These are phyloP conservation scores for Mycteria americana DNA, from an alignment of 2,797 vertebrate genomes.

Conservation along the genomic window DNA sequence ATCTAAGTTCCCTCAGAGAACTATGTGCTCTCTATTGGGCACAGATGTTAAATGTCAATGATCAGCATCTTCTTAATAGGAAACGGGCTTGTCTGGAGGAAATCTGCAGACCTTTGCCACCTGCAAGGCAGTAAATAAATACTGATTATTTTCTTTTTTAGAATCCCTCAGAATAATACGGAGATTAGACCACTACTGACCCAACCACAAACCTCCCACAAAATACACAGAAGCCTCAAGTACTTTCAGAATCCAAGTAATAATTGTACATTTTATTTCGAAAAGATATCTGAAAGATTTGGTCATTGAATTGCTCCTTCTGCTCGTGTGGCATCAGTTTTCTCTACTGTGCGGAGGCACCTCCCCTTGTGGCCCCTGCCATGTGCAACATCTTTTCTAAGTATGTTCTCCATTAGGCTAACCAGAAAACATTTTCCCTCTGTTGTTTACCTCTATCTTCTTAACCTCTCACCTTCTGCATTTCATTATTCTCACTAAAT, in stretches of 20 bases:
- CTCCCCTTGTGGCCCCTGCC: background rate
- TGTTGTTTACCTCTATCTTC: background rate
- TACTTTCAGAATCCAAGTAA: background rate
- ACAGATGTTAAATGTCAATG: constrained; percentile 38
- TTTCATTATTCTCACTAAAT: background rate
- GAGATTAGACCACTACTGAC: background rate
- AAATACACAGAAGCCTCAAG: background rate
- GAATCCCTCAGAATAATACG: background rate
- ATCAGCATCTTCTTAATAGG: constrained; percentile 12
- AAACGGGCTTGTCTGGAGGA: background rate
- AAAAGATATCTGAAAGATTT: background rate
- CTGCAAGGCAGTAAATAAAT: background rate
- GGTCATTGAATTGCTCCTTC: background rate
- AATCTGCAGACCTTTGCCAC: constrained; percentile 9
- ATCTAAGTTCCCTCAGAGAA: background rate
- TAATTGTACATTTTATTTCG: background rate
- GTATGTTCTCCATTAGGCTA: background rate
- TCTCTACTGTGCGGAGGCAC: background rate
- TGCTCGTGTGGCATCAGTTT: background rate
- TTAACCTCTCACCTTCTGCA: background rate
- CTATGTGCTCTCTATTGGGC: background rate
- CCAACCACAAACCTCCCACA: background rate
- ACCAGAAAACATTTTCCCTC: background rate
- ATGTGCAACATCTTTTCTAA: background rate
- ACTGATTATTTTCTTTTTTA: background rate